Conservation (phyloP, 2,888 invertebrate genomes). For the Rotaria magnacalcarata region DNA sequence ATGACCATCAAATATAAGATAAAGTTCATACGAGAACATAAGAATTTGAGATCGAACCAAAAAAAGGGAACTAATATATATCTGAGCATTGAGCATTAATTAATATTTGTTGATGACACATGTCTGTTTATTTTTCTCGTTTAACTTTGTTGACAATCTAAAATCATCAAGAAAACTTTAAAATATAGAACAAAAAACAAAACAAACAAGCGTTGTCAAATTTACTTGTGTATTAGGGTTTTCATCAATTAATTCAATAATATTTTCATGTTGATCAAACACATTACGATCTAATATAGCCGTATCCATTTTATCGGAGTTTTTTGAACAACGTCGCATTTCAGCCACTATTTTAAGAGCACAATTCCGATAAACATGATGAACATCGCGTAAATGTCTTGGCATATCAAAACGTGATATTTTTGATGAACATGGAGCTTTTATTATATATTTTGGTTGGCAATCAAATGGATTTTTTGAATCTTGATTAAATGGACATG, state of each 20-base stretch:
- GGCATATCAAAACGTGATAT: slow-evolving; percentile 12
- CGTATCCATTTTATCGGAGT: not conserved
- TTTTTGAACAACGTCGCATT: not conserved
- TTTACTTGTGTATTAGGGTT: not conserved
- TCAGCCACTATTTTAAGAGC: not conserved
- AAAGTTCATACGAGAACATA: not conserved
- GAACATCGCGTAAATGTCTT: slow-evolving; percentile 18
- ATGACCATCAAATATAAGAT: too few relatives aligned
- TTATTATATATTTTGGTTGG: slow-evolving; percentile 5
- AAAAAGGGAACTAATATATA: not conserved
- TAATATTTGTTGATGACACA: not conserved
- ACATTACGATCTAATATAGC: not conserved
- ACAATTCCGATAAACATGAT: not conserved
- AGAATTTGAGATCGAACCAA: not conserved
- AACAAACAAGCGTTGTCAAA: too few relatives aligned
- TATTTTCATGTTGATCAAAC: not conserved
- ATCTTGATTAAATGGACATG: slow-evolving; percentile 28
- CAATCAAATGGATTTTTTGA: slow-evolving; percentile 19
- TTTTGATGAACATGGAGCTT: slow-evolving; percentile 1
- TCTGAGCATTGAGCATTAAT: not conserved
- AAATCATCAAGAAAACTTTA: too few relatives aligned
- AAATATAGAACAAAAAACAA: too few relatives aligned
- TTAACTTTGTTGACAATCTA: not conserved
- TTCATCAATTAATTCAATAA: not conserved
- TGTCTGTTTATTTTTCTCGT: not conserved